Base-by-base conservation (phyloP, 2,888 invertebrate species). In the Zygaena filipendulae region DNA sequence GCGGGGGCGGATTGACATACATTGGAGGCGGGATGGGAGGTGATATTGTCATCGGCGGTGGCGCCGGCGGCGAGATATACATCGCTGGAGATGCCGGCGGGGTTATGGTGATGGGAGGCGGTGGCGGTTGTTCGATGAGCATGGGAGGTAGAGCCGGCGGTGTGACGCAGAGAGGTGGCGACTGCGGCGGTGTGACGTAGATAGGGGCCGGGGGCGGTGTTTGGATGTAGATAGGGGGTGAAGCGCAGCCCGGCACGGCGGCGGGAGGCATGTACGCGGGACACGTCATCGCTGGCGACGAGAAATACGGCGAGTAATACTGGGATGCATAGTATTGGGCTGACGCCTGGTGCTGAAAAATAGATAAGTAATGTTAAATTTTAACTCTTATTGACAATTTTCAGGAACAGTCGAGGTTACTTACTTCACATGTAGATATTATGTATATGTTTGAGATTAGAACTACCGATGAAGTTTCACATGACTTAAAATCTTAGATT, bases 71-170 rank as follows among this genome's bases (percentile, higher is more conserved):
- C 13, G 54, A 60, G 3, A 72, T 49, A 21, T 55, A 62, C 49
- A 72, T 54, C 3, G 66, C 42, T 1, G 70, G 70, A 0, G 55
- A 55, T 3, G 50, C 39, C 0, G 74, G 72, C 1, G 67, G 66
- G 0, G 54, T 57, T 2, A 71, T 49, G 18, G 66, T 64, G n/a
- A 77, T 48, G 2, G 71, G 67, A 0, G 66, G 54, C 3, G 57
- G 59, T 10, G 45, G 39, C 0, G 68, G 70, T 2, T 66, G 36
- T 23, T 68, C 66, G 4, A 70, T 23, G 23, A 51, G 53, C 47
- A 69, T 52, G 0, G 68, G 68, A 2, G 68, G 64, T 5, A 52
- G 36, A 2, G 60, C 57, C 1, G 71, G 72, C n/a, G 64, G 69
- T 11, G 51, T 60, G 1, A 69, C 53, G 26, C 60, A 61, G 7